Evolutionary conservation across 2,113 vertebrate species (phyloP).

Genomic region (Lathamus discolor): DNA sequence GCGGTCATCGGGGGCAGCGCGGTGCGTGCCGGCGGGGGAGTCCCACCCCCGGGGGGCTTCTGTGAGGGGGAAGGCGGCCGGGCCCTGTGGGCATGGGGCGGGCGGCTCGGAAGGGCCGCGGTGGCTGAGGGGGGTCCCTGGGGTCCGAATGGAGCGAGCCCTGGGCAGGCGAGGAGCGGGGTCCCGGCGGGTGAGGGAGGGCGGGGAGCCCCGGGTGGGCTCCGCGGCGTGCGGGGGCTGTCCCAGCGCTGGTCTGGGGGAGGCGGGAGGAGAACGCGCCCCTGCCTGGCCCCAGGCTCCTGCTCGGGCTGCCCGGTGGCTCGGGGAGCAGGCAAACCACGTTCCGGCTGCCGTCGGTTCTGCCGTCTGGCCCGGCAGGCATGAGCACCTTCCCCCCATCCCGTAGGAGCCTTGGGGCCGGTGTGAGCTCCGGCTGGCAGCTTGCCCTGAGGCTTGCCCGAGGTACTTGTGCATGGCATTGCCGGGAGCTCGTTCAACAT

Average conservation of each 20-base stretch:
- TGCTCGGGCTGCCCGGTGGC: neutral
- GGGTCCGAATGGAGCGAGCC: neutral
- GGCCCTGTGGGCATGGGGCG: too few species aligned
- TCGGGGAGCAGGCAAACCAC: rapidly evolving
- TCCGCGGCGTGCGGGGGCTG: neutral
- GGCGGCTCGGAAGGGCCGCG: too few species aligned
- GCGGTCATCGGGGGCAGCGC: too few species aligned
- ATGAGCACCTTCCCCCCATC: neutral
- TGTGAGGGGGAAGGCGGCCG: too few species aligned
- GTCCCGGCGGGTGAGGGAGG: neutral
- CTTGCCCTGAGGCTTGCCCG: neutral
- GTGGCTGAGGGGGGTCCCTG: too few species aligned
- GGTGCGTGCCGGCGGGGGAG: constrained; percentile 45
- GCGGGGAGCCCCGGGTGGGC: neutral
- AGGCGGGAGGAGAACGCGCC: rapidly evolving
- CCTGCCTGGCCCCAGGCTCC: neutral
- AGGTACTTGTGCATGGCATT: neutral
- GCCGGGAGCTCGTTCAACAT: rapidly evolving
- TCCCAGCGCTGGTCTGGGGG: neutral
- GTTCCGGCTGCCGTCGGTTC: neutral
- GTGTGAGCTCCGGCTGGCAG: neutral
- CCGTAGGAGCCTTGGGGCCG: neutral
- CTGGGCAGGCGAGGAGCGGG: neutral
- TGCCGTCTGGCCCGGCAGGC: neutral
- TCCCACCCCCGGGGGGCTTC: neutral